Evolutionary conservation across 2,113 vertebrate species (phyloP).

Genomic region (Martes martes): DNA sequence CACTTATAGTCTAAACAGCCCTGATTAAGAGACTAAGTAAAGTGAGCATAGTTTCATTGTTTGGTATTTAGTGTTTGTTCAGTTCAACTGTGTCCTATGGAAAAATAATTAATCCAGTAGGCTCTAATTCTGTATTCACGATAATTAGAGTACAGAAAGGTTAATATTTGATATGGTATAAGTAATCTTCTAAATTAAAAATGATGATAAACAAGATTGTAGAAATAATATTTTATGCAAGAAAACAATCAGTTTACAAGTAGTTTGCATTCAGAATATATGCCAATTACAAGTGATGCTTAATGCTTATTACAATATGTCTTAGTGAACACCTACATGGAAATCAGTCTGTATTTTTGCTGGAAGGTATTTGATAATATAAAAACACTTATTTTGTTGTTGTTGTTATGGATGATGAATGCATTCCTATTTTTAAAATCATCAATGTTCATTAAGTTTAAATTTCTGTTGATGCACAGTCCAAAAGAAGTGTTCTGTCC

Average conservation of each 20-base stretch:
- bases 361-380: not conserved
- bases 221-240: not conserved
- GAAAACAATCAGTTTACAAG: not conserved
- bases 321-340: not conserved
- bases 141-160: not conserved
- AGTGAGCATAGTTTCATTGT: not conserved
- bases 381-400: not conserved
- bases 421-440: constrained; percentile 32
- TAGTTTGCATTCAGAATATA: not conserved
- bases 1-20: not conserved
- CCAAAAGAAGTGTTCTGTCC: not conserved
- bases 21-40: not conserved
- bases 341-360: constrained; percentile 21
- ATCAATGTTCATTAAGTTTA: not conserved
- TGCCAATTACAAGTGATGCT: not conserved
- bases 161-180: not conserved
- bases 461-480: not conserved
- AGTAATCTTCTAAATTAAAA: constrained; percentile 11
- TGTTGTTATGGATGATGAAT: not conserved
- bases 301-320: not conserved
- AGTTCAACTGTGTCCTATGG: not conserved
- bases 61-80: not conserved
- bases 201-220: not conserved
- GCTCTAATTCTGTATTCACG: not conserved
- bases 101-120: not conserved